A percentile compares a stretch with the other conserved stretches of the same genome.
These are phyloP conservation scores for Actinia equina DNA, from an alignment of 64 coral and sea anemone genomes.

Conservation along the genomic window DNA sequence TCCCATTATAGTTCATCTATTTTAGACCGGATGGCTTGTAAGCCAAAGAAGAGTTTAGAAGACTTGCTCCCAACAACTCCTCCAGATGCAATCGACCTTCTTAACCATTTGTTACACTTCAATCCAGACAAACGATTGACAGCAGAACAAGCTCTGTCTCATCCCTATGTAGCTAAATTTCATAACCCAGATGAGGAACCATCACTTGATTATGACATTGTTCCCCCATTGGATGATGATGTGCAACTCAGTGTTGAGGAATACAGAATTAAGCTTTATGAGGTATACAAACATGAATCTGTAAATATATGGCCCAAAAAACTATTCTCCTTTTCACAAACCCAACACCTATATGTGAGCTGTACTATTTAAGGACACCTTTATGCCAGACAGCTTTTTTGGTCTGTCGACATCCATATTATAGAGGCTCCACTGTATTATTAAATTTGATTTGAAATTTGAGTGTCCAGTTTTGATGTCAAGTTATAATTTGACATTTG, in stretches of 20 bases:
- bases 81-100: conserved; percentile 84
- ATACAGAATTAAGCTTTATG: conserved; percentile 89
- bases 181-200: conserved; percentile 98
- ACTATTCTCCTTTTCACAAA: too few species aligned
- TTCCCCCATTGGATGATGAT: conserved; percentile 86
- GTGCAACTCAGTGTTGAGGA: conserved; percentile 93
- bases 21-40: conserved; percentile 86
- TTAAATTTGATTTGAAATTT: too few species aligned
- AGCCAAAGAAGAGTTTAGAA: conserved; percentile 84
- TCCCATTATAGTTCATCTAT: conserved; percentile 95
- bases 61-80: conserved; percentile 79
- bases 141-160: conserved; percentile 75
- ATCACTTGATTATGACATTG: conserved; percentile 83
- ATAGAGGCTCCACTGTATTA: too few species aligned
- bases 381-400: too few species aligned
- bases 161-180: conserved; percentile 93
- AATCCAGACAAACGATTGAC: conserved; percentile 98
- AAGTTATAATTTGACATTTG: too few species aligned
- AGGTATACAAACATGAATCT: conserved; percentile 37
- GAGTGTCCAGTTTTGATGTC: too few species aligned
- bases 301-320: too few species aligned
- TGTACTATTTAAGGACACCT: too few species aligned
- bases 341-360: too few species aligned
- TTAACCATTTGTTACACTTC: conserved; percentile 86
- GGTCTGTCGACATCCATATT: too few species aligned